A percentile compares a stretch with the other conserved stretches of the same genome.
These are phyloP conservation scores for Petaurus breviceps DNA, from an alignment of 2,113 vertebrate genomes.

Conservation along the genomic window DNA sequence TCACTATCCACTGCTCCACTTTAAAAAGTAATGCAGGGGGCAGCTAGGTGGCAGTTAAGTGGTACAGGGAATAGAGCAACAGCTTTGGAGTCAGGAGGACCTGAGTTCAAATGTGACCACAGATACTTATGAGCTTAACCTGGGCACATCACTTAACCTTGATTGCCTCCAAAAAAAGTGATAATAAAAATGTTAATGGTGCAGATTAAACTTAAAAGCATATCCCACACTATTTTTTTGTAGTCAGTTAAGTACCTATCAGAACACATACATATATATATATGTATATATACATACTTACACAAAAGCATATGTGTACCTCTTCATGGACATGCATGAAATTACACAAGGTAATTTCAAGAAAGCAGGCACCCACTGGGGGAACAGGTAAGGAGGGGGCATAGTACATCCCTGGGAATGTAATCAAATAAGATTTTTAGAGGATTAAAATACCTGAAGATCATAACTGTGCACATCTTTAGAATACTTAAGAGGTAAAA, in stretches of 20 bases:
- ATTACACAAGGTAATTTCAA: background rate
- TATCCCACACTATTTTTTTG: background rate
- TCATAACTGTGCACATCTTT: background rate
- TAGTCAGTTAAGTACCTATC: background rate
- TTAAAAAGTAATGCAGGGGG: background rate
- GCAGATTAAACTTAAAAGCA: background rate
- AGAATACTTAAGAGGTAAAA: background rate
- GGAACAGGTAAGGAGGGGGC: background rate
- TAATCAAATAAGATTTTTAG: background rate
- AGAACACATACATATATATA: background rate
- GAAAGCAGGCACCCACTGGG: background rate
- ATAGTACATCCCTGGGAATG: background rate
- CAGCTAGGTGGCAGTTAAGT: background rate
- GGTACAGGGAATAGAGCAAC: background rate
- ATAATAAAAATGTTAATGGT: background rate
- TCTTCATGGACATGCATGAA: background rate
- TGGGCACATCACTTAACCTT: background rate
- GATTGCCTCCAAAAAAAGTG: background rate
- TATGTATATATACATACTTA: background rate
- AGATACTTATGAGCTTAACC: too few species aligned
- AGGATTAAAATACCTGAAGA: background rate
- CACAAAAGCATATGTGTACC: too few species aligned
- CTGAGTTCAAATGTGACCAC: too few species aligned
- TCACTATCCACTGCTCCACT: background rate
- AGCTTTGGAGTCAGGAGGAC: background rate